Evolutionary conservation across 2,113 vertebrate genomes (phyloP).

Genomic region (Petrocephalus microphthalmus): DNA sequence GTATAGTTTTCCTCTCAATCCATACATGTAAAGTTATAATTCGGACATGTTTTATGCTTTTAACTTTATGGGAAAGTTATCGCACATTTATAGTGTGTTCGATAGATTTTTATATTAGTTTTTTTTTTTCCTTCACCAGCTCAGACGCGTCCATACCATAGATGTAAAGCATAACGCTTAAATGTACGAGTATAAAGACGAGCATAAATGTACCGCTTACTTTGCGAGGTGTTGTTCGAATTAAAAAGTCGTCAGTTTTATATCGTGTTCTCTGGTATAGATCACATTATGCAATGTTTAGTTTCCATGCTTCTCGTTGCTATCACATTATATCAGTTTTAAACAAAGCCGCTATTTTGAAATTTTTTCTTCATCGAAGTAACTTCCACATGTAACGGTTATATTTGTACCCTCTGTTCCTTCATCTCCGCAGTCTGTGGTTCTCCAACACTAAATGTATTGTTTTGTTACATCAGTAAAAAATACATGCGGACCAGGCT

Average conservation of each 20-base stretch:
- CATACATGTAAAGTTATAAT: slow-evolving; percentile 42
- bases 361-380: slow-evolving; percentile 27
- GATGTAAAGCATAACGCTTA: slow-evolving; percentile 67
- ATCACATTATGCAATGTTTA: slow-evolving; percentile 54
- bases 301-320: slow-evolving; percentile 79
- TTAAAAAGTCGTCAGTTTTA: slow-evolving; percentile 54
- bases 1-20: slow-evolving; percentile 50
- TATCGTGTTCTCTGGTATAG: slow-evolving; percentile 32
- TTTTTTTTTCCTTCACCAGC: slow-evolving; percentile 60
- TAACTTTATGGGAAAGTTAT: slow-evolving; percentile 1
- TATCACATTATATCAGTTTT: slow-evolving; percentile 41
- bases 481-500: slow-evolving; percentile 81
- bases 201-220: slow-evolving; percentile 68
- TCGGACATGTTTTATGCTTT: neutral
- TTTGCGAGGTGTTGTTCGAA: slow-evolving; percentile 61
- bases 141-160: slow-evolving; percentile 60
- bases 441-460: slow-evolving; percentile 86
- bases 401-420: slow-evolving; percentile 53
- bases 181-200: slow-evolving; percentile 52
- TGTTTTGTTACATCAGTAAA: slow-evolving; percentile 90
- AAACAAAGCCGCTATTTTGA: slow-evolving; percentile 24
- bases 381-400: slow-evolving; percentile 50
- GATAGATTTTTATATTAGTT: slow-evolving; percentile 41
- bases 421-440: slow-evolving; percentile 65
- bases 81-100: slow-evolving; percentile 31